A percentile compares a stretch with the other conserved stretches of the same genome.
These are phyloP conservation scores for Lepilemur septentrionalis DNA, from an alignment of 2,797 vertebrate species.

Conservation along the genomic window DNA sequence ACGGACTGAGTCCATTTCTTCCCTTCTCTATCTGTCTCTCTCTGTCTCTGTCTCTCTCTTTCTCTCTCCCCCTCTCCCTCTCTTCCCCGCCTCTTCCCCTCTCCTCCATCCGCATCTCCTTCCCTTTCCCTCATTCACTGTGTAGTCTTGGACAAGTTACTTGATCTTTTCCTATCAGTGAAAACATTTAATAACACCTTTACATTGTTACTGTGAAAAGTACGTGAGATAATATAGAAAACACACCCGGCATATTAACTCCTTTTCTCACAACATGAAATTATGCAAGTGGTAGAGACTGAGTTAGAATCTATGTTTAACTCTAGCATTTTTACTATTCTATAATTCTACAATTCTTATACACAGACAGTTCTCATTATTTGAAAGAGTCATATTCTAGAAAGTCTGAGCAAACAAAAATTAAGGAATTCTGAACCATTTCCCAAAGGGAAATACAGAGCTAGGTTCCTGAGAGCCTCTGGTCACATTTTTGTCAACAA, in stretches of 20 bases:
- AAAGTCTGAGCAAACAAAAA: neutral
- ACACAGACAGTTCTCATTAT: neutral
- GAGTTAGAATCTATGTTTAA: neutral
- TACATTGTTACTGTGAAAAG: neutral
- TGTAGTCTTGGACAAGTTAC: neutral
- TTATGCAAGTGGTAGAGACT: neutral
- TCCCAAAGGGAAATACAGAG: neutral
- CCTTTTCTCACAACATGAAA: neutral
- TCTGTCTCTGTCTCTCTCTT: no score
- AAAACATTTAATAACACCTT: neutral
- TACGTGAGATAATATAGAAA: neutral
- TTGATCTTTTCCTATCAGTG: neutral
- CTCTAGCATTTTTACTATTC: neutral
- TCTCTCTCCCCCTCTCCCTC: neutral
- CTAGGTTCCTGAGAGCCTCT: neutral
- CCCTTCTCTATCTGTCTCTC: no score
- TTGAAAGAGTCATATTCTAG: neutral
- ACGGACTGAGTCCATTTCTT: neutral
- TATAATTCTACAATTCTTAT: neutral
- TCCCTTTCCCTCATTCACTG: neutral
- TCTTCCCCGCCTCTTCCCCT: neutral
- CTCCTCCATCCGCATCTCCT: neutral
- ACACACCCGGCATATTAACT: neutral
- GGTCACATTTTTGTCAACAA: neutral
- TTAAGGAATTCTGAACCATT: neutral